Evolutionary conservation across 2,888 invertebrate species (phyloP).

Genomic region (Orthosia gracilis): DNA sequence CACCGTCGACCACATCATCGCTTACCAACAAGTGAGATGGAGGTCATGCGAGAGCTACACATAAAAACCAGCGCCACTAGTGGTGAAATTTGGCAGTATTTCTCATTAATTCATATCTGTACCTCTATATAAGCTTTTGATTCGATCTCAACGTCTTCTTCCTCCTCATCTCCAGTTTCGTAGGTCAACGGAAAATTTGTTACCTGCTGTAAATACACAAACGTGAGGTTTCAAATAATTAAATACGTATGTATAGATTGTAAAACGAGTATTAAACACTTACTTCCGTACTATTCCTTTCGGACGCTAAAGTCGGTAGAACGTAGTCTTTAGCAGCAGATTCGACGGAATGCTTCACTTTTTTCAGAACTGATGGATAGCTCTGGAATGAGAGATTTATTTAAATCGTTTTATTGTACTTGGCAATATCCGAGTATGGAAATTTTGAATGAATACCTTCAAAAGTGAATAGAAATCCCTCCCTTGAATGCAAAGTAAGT

Average conservation of each 20-base stretch:
- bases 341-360: slow-evolving; percentile 83
- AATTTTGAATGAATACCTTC: slow-evolving; percentile 76
- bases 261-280: slow-evolving; percentile 36
- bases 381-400: slow-evolving; percentile 76
- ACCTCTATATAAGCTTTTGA: slow-evolving; percentile 75
- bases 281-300: slow-evolving; percentile 76
- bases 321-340: slow-evolving; percentile 87
- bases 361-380: slow-evolving; percentile 86
- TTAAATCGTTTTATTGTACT: not conserved
- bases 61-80: not conserved
- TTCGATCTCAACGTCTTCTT: slow-evolving; percentile 71
- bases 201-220: slow-evolving; percentile 15
- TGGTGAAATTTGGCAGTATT: not conserved
- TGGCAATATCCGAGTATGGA: not conserved
- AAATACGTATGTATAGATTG: not conserved
- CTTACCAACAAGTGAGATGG: too few species aligned
- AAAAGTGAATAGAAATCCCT: slow-evolving; percentile 86
- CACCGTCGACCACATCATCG: too few species aligned
- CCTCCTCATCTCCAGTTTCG: slow-evolving; percentile 81
- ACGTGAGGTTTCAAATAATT: not conserved
- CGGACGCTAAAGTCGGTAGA: slow-evolving; percentile 82
- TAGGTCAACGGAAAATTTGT: slow-evolving; percentile 75
- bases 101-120: slow-evolving; percentile 32
- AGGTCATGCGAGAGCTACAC: too few species aligned
- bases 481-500: slow-evolving; percentile 86